phyloP scores from a whole-genome alignment of 2,113 vertebrate genomes.

The Felis catus region DNA sequence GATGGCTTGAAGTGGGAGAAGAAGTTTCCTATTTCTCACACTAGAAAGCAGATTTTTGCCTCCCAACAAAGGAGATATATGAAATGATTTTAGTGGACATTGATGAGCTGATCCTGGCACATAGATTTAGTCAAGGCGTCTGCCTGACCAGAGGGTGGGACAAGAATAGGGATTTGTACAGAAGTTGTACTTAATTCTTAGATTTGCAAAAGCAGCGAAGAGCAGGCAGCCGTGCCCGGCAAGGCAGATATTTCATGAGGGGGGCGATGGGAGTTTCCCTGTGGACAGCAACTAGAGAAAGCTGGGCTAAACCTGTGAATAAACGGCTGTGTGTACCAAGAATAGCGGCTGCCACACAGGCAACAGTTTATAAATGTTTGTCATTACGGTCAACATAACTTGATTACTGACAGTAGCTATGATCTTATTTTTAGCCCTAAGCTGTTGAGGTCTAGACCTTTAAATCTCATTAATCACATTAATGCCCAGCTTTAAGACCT shows the following conservation, averaged over 20 bases:
- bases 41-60: background rate
- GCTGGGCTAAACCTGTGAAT: background rate
- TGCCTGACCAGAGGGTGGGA: background rate
- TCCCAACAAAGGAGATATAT: background rate
- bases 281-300: background rate
- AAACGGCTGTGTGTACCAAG: fast-evolving
- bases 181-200: background rate
- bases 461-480: background rate
- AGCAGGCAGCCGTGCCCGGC: background rate
- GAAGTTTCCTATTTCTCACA: background rate
- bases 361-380: background rate
- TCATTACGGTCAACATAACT: background rate
- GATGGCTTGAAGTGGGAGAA: background rate
- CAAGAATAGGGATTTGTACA: background rate
- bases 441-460: background rate
- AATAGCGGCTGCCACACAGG: background rate
- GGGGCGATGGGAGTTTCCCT: background rate
- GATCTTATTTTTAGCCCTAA: background rate
- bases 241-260: background rate
- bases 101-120: background rate
- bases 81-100: background rate
- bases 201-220: background rate
- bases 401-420: background rate
- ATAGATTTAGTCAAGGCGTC: background rate
- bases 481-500: background rate